Base-by-base conservation (phyloP, 2,797 vertebrate species). In the Cirrhinus mrigala region DNA sequence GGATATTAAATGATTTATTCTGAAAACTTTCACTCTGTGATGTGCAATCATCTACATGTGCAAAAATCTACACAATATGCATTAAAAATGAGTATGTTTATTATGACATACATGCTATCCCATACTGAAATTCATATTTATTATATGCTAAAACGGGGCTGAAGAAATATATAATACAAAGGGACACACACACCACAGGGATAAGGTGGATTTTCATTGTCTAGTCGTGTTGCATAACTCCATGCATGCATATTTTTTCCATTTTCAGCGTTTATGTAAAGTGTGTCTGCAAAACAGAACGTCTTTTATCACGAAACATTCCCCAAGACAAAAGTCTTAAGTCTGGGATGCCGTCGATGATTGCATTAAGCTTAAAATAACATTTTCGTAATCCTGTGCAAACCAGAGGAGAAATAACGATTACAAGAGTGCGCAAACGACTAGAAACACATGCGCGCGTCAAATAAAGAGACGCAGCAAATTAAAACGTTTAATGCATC, bases 291-390 rank as follows among this genome's bases (percentile, higher is more conserved):
- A 70, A 74, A 66, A 74, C 40, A 73, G 22, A 73, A 15, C 20
- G 16, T 33, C 22, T 29, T 33, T 85, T 37, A 27, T 80, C 52
- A 40, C n/a, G 54, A 79, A 83, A 64, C 54, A 48, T 44, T 54
- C 50, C 4, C 46, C 73, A 60, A 46, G n/a, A 58, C 37, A 27
- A 8, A 62, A 33, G 64, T 77, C 54, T 81, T 16, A 15, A 56
- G 62, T 60, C 37, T 29, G 79, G 8, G 79, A 37, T 52, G 54
- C 48, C 75, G 68, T 86, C 40, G 6, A 7, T 62, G 29, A 71
- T 73, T 44, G 27, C 80, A 86, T 79, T 64, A 27, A 24, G 10
- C 44, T 29, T 79, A 82, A 83, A 70, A 73, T 64, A 82, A 66
- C 40, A 48, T 54, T 22, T 27, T 7, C 22, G n/a, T 83, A 83